Conservation (phyloP, 1,140 invertebrate genomes). For the Camponotus pennsylvanicus region DNA sequence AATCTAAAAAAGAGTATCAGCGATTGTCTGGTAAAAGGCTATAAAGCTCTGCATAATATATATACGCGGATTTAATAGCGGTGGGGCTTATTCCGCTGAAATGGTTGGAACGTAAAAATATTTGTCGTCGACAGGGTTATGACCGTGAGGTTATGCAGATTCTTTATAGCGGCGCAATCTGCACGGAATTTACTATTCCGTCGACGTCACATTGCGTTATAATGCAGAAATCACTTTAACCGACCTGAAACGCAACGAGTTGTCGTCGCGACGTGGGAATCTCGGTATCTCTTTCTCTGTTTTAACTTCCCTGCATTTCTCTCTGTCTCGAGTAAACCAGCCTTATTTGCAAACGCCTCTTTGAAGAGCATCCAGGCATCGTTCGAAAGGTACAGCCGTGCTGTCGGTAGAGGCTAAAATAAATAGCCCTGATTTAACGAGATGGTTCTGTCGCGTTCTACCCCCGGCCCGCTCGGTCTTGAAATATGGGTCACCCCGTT, state of each 20-base stretch:
- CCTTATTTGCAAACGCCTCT: constrained; percentile 60
- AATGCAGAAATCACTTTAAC: constrained; percentile 68
- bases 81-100: constrained; percentile 34
- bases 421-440: constrained; percentile 75
- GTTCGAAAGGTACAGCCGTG: constrained; percentile 33
- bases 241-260: constrained; percentile 55
- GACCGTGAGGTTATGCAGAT: constrained; percentile 60
- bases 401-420: constrained; percentile 61
- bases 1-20: constrained; percentile 43
- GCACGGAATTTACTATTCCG: constrained; percentile 55
- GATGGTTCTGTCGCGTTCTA: background rate
- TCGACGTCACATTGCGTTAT: constrained; percentile 45
- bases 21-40: constrained; percentile 13
- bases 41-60: constrained; percentile 23
- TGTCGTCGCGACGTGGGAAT: constrained; percentile 19
- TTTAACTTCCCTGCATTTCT: background rate
- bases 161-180: constrained; percentile 57
- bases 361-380: constrained; percentile 55
- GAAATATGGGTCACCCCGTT: constrained; percentile 68
- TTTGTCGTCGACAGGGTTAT: constrained; percentile 60
- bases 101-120: constrained; percentile 55
- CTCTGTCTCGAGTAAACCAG: constrained; percentile 25
- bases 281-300: background rate
- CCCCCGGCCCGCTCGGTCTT: background rate
- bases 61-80: constrained; percentile 44